Evolutionary conservation across 2,797 vertebrate species (phyloP).

Genomic region (Pelodytes ibericus): DNA sequence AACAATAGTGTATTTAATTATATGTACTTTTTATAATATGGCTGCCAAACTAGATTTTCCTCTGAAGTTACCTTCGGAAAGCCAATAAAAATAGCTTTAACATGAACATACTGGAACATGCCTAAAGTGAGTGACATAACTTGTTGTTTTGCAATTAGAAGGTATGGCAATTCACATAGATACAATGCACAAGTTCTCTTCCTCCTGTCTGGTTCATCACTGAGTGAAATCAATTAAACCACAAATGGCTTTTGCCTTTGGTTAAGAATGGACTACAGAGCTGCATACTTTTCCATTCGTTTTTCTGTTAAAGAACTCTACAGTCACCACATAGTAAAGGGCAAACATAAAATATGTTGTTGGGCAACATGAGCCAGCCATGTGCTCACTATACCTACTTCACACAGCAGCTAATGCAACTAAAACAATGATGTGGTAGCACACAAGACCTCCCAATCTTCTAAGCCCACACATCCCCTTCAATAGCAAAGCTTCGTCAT

Average conservation of each 20-base stretch:
- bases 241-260: neutral
- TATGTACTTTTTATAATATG: neutral
- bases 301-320: neutral
- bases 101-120: neutral
- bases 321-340: no score
- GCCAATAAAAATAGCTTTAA: conserved; percentile 12
- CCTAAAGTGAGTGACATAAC: neutral
- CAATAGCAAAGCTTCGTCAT: no score
- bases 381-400: no score
- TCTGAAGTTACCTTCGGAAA: neutral
- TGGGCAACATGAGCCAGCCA: no score
- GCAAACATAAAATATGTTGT: no score
- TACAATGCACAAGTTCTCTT: neutral
- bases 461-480: no score
- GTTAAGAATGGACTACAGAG: neutral
- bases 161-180: neutral
- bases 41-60: conserved; percentile 2
- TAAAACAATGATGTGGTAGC: no score
- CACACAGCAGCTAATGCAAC: no score
- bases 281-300: neutral
- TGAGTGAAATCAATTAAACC: neutral
- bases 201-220: neutral
- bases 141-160: conserved; percentile 10
- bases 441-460: no score
- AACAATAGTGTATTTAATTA: no score